Conservation (phyloP, 2,113 vertebrate species). For the Globicephala melas region DNA sequence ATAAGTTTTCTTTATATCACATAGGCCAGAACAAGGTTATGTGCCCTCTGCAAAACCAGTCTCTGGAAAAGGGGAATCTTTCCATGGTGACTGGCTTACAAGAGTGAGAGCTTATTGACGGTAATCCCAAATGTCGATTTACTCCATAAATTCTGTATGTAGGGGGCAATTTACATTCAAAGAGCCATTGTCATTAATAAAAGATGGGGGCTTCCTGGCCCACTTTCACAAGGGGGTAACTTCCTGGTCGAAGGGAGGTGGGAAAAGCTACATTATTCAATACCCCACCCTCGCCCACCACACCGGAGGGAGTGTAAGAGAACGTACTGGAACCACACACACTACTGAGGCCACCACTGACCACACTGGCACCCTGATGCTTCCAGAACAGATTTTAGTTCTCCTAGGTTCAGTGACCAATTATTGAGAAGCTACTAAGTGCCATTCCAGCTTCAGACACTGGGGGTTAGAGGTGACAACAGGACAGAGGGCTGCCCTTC, state of each 20-base stretch:
- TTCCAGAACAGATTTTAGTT: not conserved
- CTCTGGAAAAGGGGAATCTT: not conserved
- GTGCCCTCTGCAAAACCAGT: not conserved
- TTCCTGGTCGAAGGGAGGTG: not conserved
- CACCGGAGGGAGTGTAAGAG: not conserved
- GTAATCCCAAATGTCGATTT: not conserved
- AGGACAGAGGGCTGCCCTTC: not conserved
- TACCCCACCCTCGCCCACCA: not conserved
- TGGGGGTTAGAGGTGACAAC: not conserved
- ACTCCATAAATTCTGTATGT: not conserved
- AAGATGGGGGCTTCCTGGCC: not conserved
- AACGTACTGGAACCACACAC: not conserved
- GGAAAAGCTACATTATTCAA: not conserved
- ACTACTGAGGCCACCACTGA: accelerated
- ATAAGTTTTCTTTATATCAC: not conserved
- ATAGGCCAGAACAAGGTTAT: not conserved
- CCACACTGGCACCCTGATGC: not conserved
- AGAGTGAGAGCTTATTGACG: not conserved
- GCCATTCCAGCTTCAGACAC: not conserved
- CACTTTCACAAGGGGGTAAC: not conserved
- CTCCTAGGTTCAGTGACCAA: not conserved
- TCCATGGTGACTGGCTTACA: not conserved
- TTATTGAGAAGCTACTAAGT: not conserved
- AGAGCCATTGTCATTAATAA: not conserved
- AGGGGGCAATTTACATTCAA: not conserved